A percentile compares a stretch with the other conserved stretches of the same genome.
Evolutionary conservation across 2,888 invertebrate genomes (phyloP).

Genomic region (Zygogramma bicolorata): DNA sequence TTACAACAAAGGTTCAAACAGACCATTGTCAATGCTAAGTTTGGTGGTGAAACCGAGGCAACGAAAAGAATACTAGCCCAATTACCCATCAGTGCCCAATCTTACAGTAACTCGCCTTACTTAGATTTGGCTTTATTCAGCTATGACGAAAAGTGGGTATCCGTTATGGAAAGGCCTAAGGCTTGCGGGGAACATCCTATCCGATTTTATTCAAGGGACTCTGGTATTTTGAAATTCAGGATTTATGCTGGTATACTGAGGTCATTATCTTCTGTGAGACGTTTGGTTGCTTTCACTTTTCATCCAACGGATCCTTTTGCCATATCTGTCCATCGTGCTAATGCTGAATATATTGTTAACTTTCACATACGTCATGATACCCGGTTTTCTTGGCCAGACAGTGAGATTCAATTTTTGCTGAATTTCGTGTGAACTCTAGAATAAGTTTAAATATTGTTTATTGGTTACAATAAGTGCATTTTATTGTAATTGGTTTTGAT

Average conservation of each 20-base stretch:
- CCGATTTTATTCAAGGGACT: conserved; percentile 89
- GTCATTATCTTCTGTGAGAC: conserved; percentile 77
- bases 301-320: conserved; percentile 97
- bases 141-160: conserved; percentile 96
- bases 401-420: conserved; percentile 44
- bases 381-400: conserved; percentile 24
- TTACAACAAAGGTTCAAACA: conserved; percentile 83
- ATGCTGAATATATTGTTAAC: conserved; percentile 94
- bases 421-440: conserved; percentile 40
- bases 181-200: conserved; percentile 94
- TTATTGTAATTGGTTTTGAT: too few relatives aligned
- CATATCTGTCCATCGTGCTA: conserved; percentile 93
- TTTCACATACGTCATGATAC: conserved; percentile 81
- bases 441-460: too few relatives aligned
- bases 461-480: too few relatives aligned
- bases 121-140: conserved; percentile 91
- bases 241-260: conserved; percentile 78
- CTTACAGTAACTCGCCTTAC: conserved; percentile 93
- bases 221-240: conserved; percentile 79
- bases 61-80: conserved; percentile 90
- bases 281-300: conserved; percentile 94
- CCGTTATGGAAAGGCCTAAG: conserved; percentile 95
- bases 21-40: conserved; percentile 89
- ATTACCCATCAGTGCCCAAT: conserved; percentile 94
- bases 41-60: conserved; percentile 91